A percentile compares a stretch with the other conserved stretches of the same genome.
Conservation (phyloP, 1,140 invertebrate genomes). For the Gryllus bimaculatus region DNA sequence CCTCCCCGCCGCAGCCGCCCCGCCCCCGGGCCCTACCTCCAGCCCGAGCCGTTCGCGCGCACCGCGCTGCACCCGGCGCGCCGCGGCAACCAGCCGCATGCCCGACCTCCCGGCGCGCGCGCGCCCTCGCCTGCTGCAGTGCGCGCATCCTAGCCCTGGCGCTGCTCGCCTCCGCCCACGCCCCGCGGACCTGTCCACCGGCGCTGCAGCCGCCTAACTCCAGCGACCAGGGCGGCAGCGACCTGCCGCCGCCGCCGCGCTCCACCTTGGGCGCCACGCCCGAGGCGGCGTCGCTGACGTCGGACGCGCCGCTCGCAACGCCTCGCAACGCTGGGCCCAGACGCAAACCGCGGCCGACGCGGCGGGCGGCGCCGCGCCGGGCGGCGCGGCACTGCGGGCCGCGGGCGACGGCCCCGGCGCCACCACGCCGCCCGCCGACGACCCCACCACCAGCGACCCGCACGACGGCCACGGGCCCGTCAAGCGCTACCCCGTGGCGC, state of each 20-base stretch:
- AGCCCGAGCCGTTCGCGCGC: too few relatives aligned
- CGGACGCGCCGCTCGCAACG: background rate
- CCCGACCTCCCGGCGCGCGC: too few relatives aligned
- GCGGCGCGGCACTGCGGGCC: background rate
- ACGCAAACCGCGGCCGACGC: slow-evolving; percentile 5
- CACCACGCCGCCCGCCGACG: background rate
- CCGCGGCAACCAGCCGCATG: too few relatives aligned
- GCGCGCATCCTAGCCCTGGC: background rate
- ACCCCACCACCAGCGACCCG: background rate
- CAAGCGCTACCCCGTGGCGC: slow-evolving; percentile 59
- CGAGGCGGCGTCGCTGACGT: background rate
- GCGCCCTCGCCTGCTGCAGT: too few relatives aligned
- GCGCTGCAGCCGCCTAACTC: too few relatives aligned
- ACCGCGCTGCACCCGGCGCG: too few relatives aligned
- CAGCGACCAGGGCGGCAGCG: too few relatives aligned
- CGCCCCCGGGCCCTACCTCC: too few relatives aligned
- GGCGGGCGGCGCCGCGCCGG: slow-evolving; percentile 6
- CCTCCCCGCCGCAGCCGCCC: too few relatives aligned
- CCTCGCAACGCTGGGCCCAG: background rate
- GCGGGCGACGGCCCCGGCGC: background rate
- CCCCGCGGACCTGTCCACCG: background rate
- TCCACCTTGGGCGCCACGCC: background rate
- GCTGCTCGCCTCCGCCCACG: background rate
- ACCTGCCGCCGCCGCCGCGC: too few relatives aligned
- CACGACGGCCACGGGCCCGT: background rate